Conservation (phyloP, 2,888 invertebrate genomes). For the Philereme transversata region DNA sequence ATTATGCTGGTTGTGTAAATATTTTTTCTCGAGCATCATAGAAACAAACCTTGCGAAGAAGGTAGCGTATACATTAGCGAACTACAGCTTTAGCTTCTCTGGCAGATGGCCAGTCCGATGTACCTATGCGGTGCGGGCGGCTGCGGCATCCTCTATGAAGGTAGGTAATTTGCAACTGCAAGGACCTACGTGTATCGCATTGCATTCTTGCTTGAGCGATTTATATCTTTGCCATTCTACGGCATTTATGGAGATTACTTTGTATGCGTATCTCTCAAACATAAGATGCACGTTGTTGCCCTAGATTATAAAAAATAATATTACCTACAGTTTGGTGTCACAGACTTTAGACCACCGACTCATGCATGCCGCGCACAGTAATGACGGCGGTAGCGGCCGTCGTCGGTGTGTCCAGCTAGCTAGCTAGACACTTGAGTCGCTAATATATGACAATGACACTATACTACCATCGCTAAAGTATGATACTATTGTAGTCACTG, state of each 20-base stretch:
- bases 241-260: background rate
- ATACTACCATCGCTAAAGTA: too few species aligned
- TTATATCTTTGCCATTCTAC: background rate
- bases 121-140: conserved; percentile 1
- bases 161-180: conserved; percentile 3
- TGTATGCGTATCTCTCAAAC: conserved; percentile 12
- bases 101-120: conserved; percentile 14
- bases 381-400: too few species aligned
- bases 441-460: too few species aligned
- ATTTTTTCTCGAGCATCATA: too few species aligned
- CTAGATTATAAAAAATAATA: conserved; percentile 6
- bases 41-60: too few species aligned
- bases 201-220: conserved; percentile 1
- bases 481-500: too few species aligned
- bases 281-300: conserved; percentile 16
- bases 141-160: conserved; percentile 4
- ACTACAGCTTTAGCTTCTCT: background rate
- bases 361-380: too few species aligned
- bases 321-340: background rate
- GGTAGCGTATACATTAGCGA: background rate
- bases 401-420: too few species aligned
- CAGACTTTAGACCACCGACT: background rate
- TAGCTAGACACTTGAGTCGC: too few species aligned
- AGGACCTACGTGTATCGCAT: conserved; percentile 16
- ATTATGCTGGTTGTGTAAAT: too few species aligned